phyloP scores from a whole-genome alignment of 2,888 invertebrate species.

The Cryptophagus acutangulus region DNA sequence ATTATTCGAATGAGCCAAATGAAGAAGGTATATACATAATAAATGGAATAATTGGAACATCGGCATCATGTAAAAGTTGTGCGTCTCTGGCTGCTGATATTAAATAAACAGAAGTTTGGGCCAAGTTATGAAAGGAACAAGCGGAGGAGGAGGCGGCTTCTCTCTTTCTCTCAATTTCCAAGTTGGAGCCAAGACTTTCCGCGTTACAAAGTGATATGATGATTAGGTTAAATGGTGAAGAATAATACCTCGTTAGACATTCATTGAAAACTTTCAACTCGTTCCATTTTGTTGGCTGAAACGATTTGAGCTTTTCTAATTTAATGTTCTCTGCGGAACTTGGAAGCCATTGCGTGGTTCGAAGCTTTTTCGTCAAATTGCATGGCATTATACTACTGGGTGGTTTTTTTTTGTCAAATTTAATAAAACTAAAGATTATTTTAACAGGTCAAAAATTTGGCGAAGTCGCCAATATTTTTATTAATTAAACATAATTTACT shows the following conservation, averaged over 20 bases:
- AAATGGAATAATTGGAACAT: slow-evolving; percentile 1
- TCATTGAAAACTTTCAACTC: slow-evolving; percentile 47
- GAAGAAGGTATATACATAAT: too few species aligned
- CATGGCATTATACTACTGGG: too few species aligned
- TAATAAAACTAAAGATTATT: too few species aligned
- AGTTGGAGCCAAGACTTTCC: slow-evolving; percentile 29
- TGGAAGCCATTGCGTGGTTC: slow-evolving; percentile 23
- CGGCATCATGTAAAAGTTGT: slow-evolving; percentile 4
- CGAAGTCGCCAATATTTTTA: too few species aligned
- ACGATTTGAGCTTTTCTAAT: slow-evolving; percentile 44
- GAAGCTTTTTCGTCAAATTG: slow-evolving; percentile 27
- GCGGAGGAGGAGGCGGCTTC: too few species aligned
- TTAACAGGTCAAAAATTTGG: too few species aligned
- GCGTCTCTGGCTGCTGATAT: slow-evolving; percentile 7
- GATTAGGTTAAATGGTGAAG: slow-evolving; percentile 49
- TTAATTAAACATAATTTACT: too few species aligned
- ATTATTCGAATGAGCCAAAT: too few species aligned
- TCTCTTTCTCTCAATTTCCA: slow-evolving; percentile 5
- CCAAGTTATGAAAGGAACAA: slow-evolving; percentile 4
- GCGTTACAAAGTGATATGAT: slow-evolving; percentile 48
- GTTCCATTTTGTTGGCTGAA: slow-evolving; percentile 41
- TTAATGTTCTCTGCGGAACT: slow-evolving; percentile 36
- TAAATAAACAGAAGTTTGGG: slow-evolving; percentile 12
- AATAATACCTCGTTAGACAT: slow-evolving; percentile 49
- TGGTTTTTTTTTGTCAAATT: too few species aligned